Percentiles rank a stretch among this genome's conserved stretches.
Evolutionary conservation across 2,888 invertebrate species (phyloP).

Genomic region (Cephus pygmeus): DNA sequence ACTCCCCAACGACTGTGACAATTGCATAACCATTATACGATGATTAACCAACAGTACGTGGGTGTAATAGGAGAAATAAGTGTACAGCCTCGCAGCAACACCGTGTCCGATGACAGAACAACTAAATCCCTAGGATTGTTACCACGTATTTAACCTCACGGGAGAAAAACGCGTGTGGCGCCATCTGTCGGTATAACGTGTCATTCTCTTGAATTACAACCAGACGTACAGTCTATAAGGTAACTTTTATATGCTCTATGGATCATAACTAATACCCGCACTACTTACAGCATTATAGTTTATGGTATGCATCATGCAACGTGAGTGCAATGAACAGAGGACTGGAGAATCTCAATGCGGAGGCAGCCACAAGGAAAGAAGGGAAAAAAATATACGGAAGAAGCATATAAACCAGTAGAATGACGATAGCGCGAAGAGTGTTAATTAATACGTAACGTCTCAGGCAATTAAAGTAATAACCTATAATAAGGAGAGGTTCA

Average conservation of each 20-base stretch:
- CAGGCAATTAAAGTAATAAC: not conserved
- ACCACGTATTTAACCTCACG: slow-evolving; percentile 47
- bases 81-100: slow-evolving; percentile 46
- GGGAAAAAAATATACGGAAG: not conserved
- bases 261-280: not conserved
- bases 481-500: not conserved
- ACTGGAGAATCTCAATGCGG: too few species aligned
- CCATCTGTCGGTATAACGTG: not conserved
- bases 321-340: not conserved
- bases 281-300: not conserved
- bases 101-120: slow-evolving; percentile 51
- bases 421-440: not conserved
- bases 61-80: slow-evolving; percentile 63
- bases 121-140: slow-evolving; percentile 48
- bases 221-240: not conserved
- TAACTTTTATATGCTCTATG: not conserved
- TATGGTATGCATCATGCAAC: not conserved
- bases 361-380: too few species aligned
- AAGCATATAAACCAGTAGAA: not conserved
- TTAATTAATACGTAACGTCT: not conserved
- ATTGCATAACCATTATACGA: slow-evolving; percentile 63
- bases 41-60: slow-evolving; percentile 60
- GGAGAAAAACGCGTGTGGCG: slow-evolving; percentile 44
- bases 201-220: not conserved
- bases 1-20: slow-evolving; percentile 42